Evolutionary conservation across 2,113 vertebrate genomes (phyloP), one percentile per base, ranked within the genome.

Genomic region (Delphinus delphis): DNA sequence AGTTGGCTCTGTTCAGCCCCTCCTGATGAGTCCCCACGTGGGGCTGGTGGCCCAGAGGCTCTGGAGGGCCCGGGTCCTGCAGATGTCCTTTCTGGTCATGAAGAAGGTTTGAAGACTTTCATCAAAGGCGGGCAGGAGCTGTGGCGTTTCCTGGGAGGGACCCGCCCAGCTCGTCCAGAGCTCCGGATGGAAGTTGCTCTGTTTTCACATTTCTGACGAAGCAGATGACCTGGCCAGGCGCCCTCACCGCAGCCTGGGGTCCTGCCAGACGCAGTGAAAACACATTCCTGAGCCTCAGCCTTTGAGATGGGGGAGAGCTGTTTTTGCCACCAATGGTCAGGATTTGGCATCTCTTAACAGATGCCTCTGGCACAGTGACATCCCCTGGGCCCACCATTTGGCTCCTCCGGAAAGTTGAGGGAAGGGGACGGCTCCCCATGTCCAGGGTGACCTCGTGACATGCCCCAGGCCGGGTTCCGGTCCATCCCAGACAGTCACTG

Each of bases 11-110:
- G 28, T 2, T 18, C 12, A 8, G 50, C 36, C 82, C 9, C 68
- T 77, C 47, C 41, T 50, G 10, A 1, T 0, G 31, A 38, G 33
- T 2, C 62, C 8, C 4, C 55, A 2, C 0, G 8, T 7, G 4
- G 36, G 91, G 58, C 65, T 67, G 81, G 33, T 0, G 1, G 0
- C 71, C 84, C 17, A 9, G 47, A 6, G 68, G n/a, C 92, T 67
- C 44, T 2, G 0, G 20, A 41, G 41, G 33, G 12, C 63, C 21
- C 0, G 0, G 20, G 47, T 38, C 62, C 68, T 41, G 5, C 33
- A 25, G 3, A 2, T 26, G 70, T 6, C 0, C 0, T 20, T 1
- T 38, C 88, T 67, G 84, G 68, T 83, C 38, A 0, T 1, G 41
- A 87, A 58, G 87, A 31, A 18, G n/a, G 20, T 36, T 58, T 80